Base-by-base conservation (phyloP, 2,888 invertebrate genomes). In the Agrilus mali region DNA sequence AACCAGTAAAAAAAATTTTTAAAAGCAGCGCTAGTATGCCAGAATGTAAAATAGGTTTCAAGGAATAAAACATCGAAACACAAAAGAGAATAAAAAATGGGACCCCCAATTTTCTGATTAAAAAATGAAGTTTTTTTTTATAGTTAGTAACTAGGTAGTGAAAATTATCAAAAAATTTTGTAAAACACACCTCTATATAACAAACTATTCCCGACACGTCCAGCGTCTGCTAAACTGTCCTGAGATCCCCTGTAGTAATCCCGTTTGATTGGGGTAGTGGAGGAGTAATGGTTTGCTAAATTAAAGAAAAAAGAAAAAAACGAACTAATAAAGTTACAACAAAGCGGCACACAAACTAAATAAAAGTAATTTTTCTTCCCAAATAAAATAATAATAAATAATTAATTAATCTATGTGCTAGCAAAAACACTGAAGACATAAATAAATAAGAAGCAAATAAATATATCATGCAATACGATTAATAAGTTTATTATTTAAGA, bases 211-310 rank as follows among this genome's bases (percentile, higher is more conserved):
- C 75, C 74, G 57, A 79, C 77, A 54, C 76, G 74, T 57, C 80
- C 78, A 50, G 77, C 73, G 60, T 78, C 77, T 58, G 85, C 84
- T 60, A 89, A 77, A 68, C 86, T 86, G 74, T 89, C 89, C 75
- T 88, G 88, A 53, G 88, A 89, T 66, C 89, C 88, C 72, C 86
- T 79, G 75, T 86, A 88, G 78, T 86, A 88, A 73, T 89, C 88
- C 66, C 88, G 80, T 71, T 85, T 80, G 82, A 88, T 83, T 56
- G 79, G 77, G 33, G 38, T 47, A 55, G 77, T 74, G 53, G 74
- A 72, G 56, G 68, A 71, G 57, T 69, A 68, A 51, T 53, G 53
- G 56, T 64, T 64, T 53, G 62, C 64, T 64, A 57, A 54, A 54
- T 51, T 43, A 42, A 27, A 39, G 41, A 48, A 40, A 38, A 33